phyloP scores from a whole-genome alignment of 2,888 invertebrate species.

The Carterocephalus palaemon region DNA sequence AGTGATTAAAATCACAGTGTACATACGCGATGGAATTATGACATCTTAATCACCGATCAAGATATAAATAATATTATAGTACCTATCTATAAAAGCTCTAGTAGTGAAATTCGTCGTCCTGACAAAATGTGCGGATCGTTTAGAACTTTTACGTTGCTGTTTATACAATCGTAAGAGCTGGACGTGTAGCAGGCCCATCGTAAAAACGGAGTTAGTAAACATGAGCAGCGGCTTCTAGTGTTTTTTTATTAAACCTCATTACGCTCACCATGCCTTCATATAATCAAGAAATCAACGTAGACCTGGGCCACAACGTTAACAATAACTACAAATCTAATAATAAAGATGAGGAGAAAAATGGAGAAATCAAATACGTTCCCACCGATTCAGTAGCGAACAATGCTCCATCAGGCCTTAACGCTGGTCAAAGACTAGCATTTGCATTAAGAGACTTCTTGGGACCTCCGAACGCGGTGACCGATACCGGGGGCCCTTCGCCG shows the following conservation, averaged over 20 bases:
- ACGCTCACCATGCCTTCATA: conserved; percentile 67
- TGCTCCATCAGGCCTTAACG: conserved; percentile 50
- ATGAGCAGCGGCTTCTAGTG: conserved; percentile 3
- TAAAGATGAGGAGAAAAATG: conserved; percentile 45
- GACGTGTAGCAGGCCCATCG: conserved; percentile 2
- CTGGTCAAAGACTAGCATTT: conserved; percentile 61
- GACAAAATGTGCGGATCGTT: conserved; percentile 57
- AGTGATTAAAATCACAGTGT: conserved; percentile 32
- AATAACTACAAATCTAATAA: conserved; percentile 48
- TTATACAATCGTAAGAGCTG: conserved; percentile 2
- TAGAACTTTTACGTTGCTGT: conserved; percentile 35
- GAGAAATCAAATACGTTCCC: conserved; percentile 43
- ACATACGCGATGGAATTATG: conserved; percentile 34
- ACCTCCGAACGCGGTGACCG: conserved; percentile 40
- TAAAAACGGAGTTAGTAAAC: conserved; percentile 3
- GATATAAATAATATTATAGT: conserved; percentile 45
- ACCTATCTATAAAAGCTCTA: conserved; percentile 40
- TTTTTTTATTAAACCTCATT: neutral
- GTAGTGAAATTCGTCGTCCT: conserved; percentile 44
- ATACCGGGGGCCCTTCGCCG: conserved; percentile 47
- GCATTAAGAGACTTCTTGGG: conserved; percentile 63
- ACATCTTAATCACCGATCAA: conserved; percentile 47
- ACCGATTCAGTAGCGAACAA: conserved; percentile 42
- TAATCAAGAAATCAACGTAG: conserved; percentile 66
- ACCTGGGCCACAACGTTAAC: conserved; percentile 60